phyloP scores from a whole-genome alignment of 2,113 vertebrate species.

The Chaenogobius annularis region DNA sequence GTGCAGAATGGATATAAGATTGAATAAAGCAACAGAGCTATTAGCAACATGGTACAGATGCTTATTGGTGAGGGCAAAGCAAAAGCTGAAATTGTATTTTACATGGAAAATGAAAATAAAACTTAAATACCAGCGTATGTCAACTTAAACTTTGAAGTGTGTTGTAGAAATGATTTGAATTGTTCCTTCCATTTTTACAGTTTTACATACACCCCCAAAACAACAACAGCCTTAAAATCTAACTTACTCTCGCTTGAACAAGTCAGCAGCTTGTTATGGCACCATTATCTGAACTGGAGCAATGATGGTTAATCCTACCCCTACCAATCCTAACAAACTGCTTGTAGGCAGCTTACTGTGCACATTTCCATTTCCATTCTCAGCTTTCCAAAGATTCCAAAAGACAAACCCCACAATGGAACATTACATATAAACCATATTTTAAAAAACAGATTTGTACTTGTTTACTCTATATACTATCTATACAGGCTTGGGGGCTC shows the following conservation, averaged over 20 bases:
- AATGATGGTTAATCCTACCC: constrained; percentile 30
- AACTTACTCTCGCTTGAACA: constrained; percentile 28
- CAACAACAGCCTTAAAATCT: constrained; percentile 6
- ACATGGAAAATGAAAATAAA: too few relatives aligned
- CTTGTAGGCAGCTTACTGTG: constrained; percentile 41
- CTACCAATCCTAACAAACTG: constrained; percentile 45
- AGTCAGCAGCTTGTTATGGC: constrained; percentile 46
- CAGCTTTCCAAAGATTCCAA: constrained; percentile 20
- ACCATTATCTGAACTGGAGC: constrained; percentile 25
- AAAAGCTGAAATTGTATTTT: too few relatives aligned
- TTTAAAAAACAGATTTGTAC: too few relatives aligned
- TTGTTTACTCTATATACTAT: too few relatives aligned
- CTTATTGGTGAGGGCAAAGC: too few relatives aligned
- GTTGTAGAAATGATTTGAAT: too few relatives aligned
- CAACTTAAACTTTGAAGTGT: neutral
- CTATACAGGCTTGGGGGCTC: too few relatives aligned
- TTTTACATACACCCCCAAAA: neutral
- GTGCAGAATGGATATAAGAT: too few relatives aligned
- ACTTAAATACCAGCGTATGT: too few relatives aligned
- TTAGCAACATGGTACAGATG: too few relatives aligned
- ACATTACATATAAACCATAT: constrained; percentile 7
- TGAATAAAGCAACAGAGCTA: too few relatives aligned
- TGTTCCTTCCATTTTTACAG: neutral
- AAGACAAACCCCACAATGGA: neutral
- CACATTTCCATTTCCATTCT: constrained; percentile 43